A percentile compares a stretch with the other conserved stretches of the same genome.
phyloP scores from a whole-genome alignment of 2,888 invertebrate species.

The Drosophila robusta region DNA sequence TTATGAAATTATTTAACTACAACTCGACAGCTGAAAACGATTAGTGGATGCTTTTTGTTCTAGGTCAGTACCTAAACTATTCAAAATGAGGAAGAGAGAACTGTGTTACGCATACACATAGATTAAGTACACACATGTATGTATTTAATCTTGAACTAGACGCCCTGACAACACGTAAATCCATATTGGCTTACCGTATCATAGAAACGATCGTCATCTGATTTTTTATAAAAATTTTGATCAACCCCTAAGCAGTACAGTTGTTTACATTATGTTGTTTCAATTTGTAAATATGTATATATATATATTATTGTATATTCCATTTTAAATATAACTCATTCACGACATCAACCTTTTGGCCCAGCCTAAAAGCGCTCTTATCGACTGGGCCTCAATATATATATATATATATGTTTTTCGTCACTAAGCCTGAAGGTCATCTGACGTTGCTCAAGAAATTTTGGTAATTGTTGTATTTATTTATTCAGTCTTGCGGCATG shows the following conservation, averaged over 20 bases:
- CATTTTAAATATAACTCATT: neutral
- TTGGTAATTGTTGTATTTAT: constrained; percentile 9
- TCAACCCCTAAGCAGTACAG: neutral
- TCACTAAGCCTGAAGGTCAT: constrained; percentile 19
- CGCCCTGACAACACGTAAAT: neutral
- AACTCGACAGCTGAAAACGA: neutral
- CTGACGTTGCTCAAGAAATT: constrained; percentile 14
- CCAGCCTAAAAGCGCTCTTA: constrained; percentile 16
- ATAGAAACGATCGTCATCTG: neutral
- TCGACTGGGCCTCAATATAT: constrained; percentile 15
- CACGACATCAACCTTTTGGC: neutral
- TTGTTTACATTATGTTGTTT: no score
- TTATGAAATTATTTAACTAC: constrained; percentile 3
- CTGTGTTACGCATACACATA: neutral
- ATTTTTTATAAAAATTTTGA: neutral
- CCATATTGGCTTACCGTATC: neutral
- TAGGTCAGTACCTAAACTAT: constrained; percentile 6
- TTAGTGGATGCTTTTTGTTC: neutral
- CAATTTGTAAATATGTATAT: no score
- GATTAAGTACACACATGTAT: neutral
- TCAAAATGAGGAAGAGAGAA: neutral
- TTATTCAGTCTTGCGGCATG: constrained; percentile 13
- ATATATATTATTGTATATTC: no score
- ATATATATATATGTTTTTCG: constrained; percentile 1
- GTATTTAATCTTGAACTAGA: constrained; percentile 7